Percentiles rank a stretch among this genome's conserved stretches.
Conservation (phyloP, 2,797 vertebrate genomes). For the Malacoraja senta region DNA sequence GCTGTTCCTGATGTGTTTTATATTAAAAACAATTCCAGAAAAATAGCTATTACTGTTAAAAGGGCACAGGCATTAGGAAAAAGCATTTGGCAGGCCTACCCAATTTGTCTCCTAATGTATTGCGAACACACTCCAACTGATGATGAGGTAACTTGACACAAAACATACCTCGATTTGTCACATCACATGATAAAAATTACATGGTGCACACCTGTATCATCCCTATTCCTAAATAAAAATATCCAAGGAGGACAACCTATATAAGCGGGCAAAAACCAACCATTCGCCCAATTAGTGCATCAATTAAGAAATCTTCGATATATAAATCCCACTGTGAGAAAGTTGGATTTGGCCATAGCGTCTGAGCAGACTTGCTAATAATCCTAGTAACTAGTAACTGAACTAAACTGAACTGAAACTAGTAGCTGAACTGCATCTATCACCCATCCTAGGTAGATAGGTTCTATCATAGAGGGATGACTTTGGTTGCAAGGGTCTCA, state of each 20-base stretch:
- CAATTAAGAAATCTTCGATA: too few relatives aligned
- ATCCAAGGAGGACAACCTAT: background rate
- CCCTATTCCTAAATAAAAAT: background rate
- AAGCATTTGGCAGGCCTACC: background rate
- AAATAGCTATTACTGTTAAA: background rate
- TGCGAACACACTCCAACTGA: background rate
- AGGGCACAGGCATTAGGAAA: background rate
- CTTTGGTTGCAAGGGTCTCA: too few relatives aligned
- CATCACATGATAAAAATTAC: background rate
- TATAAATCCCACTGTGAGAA: too few relatives aligned
- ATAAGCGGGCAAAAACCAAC: background rate
- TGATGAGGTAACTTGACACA: background rate
- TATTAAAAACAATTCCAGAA: slow-evolving; percentile 18
- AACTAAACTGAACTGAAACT: too few relatives aligned
- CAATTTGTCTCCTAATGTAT: background rate
- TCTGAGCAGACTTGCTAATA: too few relatives aligned
- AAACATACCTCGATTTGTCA: background rate
- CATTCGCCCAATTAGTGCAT: background rate
- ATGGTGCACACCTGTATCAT: background rate
- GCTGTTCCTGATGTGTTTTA: slow-evolving; percentile 12
- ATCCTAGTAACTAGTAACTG: too few relatives aligned
- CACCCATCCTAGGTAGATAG: too few relatives aligned
- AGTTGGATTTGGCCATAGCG: too few relatives aligned
- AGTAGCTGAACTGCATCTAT: too few relatives aligned
- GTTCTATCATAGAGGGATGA: too few relatives aligned